A percentile compares a stretch with the other conserved stretches of the same genome.
phyloP scores from a whole-genome alignment of 2,113 vertebrate species.

The Neoarius graeffei region DNA sequence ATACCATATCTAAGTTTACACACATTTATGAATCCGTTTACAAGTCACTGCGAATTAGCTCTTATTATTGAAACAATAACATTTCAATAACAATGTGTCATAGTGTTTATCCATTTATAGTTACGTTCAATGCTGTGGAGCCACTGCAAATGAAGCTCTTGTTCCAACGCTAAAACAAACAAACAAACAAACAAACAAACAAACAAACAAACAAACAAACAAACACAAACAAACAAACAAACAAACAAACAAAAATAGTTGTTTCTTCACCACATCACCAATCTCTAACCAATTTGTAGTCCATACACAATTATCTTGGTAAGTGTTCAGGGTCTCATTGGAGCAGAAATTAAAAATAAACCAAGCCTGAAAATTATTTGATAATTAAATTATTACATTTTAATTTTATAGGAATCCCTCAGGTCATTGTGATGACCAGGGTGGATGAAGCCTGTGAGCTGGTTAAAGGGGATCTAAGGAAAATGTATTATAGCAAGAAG shows the following conservation, averaged over 20 bases:
- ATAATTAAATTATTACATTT: not conserved
- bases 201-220: no score
- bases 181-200: no score
- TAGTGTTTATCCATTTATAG: not conserved
- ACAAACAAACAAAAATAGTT: not conserved
- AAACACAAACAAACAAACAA: no score
- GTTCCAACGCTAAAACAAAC: not conserved
- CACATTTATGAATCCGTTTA: not conserved
- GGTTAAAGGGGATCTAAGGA: not conserved
- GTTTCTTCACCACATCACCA: not conserved
- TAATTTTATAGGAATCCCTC: constrained; percentile 15
- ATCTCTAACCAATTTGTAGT: not conserved
- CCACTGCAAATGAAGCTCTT: not conserved
- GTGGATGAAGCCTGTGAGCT: not conserved
- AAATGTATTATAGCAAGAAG: not conserved
- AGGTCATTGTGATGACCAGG: not conserved
- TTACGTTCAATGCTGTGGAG: not conserved
- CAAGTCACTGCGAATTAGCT: not conserved
- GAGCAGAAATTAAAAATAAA: not conserved
- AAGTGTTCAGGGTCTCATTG: not conserved
- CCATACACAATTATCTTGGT: not conserved
- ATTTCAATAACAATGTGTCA: not conserved
- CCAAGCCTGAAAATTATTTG: not conserved
- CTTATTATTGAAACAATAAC: not conserved
- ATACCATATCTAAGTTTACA: not conserved